Evolutionary conservation across 64 coral and sea anemone species (phyloP), one percentile per base, ranked within the genome.

Genomic region (Dendrophyllia cribrosa): DNA sequence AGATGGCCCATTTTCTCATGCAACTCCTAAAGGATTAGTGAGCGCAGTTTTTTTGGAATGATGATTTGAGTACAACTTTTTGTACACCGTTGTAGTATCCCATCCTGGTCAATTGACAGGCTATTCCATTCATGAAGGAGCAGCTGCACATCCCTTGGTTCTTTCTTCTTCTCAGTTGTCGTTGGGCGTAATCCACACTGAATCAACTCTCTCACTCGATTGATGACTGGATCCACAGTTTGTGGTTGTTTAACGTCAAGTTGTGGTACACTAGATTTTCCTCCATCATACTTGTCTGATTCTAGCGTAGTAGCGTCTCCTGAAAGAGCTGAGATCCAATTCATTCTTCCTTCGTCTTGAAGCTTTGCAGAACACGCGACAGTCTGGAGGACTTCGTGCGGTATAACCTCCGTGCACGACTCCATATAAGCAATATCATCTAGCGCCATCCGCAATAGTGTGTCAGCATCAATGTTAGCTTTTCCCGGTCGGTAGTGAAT

Each of bases 51-150:
- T 23, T 43, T 80, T n/a, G 58, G 77, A 26, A 80, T 5, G 4
- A 80, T 62, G 23, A 80, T 62, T 80, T 80, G 77, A 21, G 82
- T 86, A 9, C 74, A 2, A 50, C 1, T 52, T 59, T 20, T 58
- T 78, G 56, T 78, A 14, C 48, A 25, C 10, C 60, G 73, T 15
- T 59, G 21, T 21, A 89, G 59, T 51, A 89, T 66, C 3, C 87
- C 74, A 53, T 89, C 87, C 47, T 77, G 26, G 45, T 65, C 73
- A 53, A 89, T 2, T 7, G 58, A 66, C 17, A 89, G 74, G 59
- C 45, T 77, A 17, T 89, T 58, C 87, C 87, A 89, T 78, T 89
- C 60, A 64, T 78, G 60, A 25, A 89, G 87, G 24, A 89, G 73
- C 3, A 14, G 75, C 20, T 70, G 73, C 17, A 61, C 43, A 15